Evolutionary conservation across 1,140 invertebrate genomes (phyloP).

Genomic region (Conus betulinus): DNA sequence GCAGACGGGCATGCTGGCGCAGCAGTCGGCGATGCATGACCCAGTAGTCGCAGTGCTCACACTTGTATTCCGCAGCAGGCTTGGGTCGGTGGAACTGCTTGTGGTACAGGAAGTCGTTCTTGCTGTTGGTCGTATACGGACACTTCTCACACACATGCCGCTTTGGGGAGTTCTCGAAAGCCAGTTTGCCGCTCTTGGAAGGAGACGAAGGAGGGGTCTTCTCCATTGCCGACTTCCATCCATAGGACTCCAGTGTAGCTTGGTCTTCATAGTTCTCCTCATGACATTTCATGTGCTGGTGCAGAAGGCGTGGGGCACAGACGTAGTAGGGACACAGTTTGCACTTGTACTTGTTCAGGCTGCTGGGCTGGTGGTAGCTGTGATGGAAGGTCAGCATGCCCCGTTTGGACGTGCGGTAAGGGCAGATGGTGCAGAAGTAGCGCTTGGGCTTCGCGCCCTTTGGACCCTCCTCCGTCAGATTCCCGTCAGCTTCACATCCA

Average conservation of each 20-base stretch:
- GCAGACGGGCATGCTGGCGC: conserved; percentile 86
- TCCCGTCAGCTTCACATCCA: neutral
- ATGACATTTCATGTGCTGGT: conserved; percentile 74
- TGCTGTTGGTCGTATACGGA: conserved; percentile 80
- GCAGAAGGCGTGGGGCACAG: conserved; percentile 74
- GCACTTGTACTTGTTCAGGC: conserved; percentile 84
- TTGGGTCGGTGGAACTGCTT: conserved; percentile 88
- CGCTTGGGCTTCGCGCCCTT: conserved; percentile 39
- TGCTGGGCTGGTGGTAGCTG: conserved; percentile 83
- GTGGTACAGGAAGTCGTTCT: conserved; percentile 89
- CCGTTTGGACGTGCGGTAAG: conserved; percentile 82
- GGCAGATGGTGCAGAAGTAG: conserved; percentile 84
- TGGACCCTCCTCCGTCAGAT: neutral
- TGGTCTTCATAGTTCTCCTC: conserved; percentile 46
- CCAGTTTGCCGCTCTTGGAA: conserved; percentile 20
- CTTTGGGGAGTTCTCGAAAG: conserved; percentile 44
- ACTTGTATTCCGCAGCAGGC: conserved; percentile 82
- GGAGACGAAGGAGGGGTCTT: conserved; percentile 46
- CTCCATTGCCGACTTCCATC: conserved; percentile 44
- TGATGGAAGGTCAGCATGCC: conserved; percentile 83
- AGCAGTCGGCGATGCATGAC: conserved; percentile 87
- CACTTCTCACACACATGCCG: conserved; percentile 73
- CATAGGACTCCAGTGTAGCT: neutral
- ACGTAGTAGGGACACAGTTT: conserved; percentile 88
- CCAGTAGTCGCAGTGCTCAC: conserved; percentile 87